Evolutionary conservation across 2,888 invertebrate species (phyloP), one percentile per base, ranked within the genome.

Genomic region (Chaetogeoica ovagalla): DNA sequence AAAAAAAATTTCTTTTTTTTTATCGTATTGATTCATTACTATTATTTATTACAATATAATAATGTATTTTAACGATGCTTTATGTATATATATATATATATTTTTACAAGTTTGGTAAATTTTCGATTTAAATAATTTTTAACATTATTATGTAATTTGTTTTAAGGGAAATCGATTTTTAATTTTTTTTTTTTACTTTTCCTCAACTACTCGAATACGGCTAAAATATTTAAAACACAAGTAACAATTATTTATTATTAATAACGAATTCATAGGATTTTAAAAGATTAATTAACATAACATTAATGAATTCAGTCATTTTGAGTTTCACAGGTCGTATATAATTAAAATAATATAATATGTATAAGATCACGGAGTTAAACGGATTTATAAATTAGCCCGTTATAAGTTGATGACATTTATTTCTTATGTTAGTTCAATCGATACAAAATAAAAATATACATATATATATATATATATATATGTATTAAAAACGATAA

Each of bases 261-360:
- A 63, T 19, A 74, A 74, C 55, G 65, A 74, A 65, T 74, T 74
- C 21, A 73, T 73, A 73, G 63, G 30, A 52, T 55, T 63, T 52
- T 19, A 65, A 74, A 55, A 65, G 55, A 39, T 57, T 66, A 65
- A 74, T 75, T 59, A 66, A 75, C 57, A 43, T 59, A n/a, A n/a
- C n/a, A 75, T 43, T 66, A 66, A 66, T 66, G 59, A 75, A 43
- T 57, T 75, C 75, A 75, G 75, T 75, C 75, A 59, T 66, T 66
- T 66, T 43, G 75, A 75, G 75, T 75, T 43, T 75, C 57, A 66
- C 23, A 57, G 8, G 11, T 59, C 7, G 37, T 30, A 30, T 30
- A 30, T 55, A 37, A 57, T 70, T n/a, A n/a, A 55, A 55, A 57
- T 30, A 62, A 37, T 30, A 55, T 63, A 63, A 55, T 30, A 30